A percentile compares a stretch with the other conserved stretches of the same genome.
Evolutionary conservation across 2,113 vertebrate species (phyloP).

Genomic region (Eublepharis macularius): DNA sequence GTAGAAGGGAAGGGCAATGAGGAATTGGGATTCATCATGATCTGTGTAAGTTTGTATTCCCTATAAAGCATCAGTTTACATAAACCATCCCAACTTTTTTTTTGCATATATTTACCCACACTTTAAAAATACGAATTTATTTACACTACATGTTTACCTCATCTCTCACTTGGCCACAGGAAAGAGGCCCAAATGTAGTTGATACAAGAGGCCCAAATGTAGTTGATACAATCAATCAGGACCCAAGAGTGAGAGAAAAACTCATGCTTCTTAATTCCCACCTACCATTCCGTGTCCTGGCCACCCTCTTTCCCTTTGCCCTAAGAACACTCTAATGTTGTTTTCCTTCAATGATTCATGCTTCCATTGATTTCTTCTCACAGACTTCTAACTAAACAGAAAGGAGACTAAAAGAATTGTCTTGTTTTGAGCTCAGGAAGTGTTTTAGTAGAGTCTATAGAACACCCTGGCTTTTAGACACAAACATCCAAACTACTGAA

Average conservation of each 20-base stretch:
- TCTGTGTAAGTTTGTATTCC: too few species aligned
- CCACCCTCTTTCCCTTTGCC: neutral
- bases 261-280: neutral
- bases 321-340: neutral
- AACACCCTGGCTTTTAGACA: too few species aligned
- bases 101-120: neutral
- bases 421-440: neutral
- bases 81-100: neutral
- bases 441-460: too few species aligned
- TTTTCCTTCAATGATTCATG: neutral
- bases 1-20: too few species aligned
- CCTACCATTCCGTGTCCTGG: neutral
- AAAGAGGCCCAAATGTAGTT: neutral
- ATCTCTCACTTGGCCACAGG: neutral
- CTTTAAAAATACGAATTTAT: neutral
- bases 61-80: neutral
- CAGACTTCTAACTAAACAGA: neutral
- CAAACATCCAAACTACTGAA: too few species aligned
- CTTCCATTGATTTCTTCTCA: neutral
- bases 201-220: neutral
- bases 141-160: too few species aligned
- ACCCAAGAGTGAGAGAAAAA: neutral
- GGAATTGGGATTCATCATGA: too few species aligned
- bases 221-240: neutral
- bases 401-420: neutral